Conservation (phyloP, 2,113 vertebrate species). For the Boulengeromyrus knoepffleri region DNA sequence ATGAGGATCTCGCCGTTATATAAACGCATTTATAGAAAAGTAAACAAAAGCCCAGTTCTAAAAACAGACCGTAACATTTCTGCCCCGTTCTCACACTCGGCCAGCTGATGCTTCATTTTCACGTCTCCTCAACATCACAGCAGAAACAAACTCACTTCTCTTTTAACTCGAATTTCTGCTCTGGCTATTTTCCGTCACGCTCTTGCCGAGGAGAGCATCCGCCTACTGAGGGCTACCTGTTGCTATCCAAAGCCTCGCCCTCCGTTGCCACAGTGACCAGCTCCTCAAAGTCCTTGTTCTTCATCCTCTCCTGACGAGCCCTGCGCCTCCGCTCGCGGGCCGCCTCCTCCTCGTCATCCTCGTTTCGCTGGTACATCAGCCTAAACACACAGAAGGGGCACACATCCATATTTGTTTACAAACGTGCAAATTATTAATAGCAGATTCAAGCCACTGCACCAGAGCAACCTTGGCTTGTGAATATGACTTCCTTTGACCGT, state of each 20-base stretch:
- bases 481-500: neutral
- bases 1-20: neutral
- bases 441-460: neutral
- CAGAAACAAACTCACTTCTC: neutral
- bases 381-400: conserved; percentile 43
- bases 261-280: conserved; percentile 52
- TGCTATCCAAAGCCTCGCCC: conserved; percentile 59
- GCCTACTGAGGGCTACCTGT: conserved; percentile 59
- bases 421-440: neutral
- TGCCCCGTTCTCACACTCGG: neutral
- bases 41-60: neutral
- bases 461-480: neutral
- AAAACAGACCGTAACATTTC: neutral
- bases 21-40: neutral
- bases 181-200: neutral
- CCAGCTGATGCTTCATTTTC: neutral
- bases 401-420: neutral
- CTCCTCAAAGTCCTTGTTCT: conserved; percentile 67
- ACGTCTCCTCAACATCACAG: neutral
- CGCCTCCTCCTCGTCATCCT: conserved; percentile 83
- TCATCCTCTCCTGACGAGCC: conserved; percentile 85
- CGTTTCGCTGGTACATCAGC: conserved; percentile 61
- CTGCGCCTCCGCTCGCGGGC: conserved; percentile 79
- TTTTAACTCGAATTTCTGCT: neutral
- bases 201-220: too few species aligned